Evolutionary conservation across 2,888 invertebrate species (phyloP).

Genomic region (Drosophila histrio): DNA sequence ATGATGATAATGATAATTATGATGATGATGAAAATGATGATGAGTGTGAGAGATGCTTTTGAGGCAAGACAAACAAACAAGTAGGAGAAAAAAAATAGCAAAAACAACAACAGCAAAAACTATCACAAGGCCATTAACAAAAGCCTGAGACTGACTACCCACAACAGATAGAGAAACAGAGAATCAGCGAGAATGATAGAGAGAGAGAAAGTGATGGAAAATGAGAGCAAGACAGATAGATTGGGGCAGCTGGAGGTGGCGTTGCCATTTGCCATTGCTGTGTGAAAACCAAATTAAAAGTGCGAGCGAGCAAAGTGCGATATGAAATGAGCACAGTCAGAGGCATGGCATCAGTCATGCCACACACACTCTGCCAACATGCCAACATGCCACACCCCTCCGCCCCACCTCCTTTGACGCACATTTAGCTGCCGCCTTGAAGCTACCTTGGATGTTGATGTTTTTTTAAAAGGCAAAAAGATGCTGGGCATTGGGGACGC

Average conservation of each 20-base stretch:
- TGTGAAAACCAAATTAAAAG: conserved; percentile 70
- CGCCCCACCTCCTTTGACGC: not conserved
- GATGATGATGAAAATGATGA: conserved; percentile 6
- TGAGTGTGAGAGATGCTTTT: conserved; percentile 46
- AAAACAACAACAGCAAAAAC: conserved; percentile 43
- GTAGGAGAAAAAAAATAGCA: not conserved
- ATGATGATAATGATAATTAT: not conserved
- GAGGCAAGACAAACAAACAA: conserved; percentile 29
- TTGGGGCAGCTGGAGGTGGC: conserved; percentile 30
- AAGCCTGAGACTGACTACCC: conserved; percentile 70
- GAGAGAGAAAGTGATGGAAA: not conserved
- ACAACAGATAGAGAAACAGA: conserved; percentile 12
- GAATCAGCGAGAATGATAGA: not conserved
- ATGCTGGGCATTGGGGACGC: not conserved
- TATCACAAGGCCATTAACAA: conserved; percentile 78
- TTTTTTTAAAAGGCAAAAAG: not conserved
- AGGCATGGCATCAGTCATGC: conserved; percentile 27
- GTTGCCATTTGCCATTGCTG: conserved; percentile 22
- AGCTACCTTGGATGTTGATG: conserved; percentile 46
- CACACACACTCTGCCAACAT: conserved; percentile 1
- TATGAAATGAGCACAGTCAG: conserved; percentile 64
- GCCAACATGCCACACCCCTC: not conserved
- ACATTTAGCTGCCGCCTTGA: conserved; percentile 19
- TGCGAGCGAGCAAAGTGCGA: conserved; percentile 52
- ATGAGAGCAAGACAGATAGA: conserved; percentile 19